phyloP scores from a whole-genome alignment of 92 coral and sea anemone species.

The Pocillopora grandis region DNA sequence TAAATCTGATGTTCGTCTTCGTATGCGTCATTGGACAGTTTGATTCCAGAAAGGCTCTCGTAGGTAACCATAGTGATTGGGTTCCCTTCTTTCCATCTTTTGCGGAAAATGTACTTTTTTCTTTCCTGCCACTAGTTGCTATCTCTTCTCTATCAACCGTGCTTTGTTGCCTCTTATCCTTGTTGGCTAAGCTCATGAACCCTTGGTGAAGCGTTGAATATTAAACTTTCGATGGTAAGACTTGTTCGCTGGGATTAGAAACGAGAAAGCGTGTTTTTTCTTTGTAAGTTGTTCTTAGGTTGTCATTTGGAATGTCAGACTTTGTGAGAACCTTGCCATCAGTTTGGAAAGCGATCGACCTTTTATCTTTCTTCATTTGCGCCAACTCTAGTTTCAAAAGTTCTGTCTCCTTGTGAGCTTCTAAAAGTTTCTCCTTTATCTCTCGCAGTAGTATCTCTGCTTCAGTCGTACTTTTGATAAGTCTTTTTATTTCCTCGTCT shows the following conservation, averaged over 20 bases:
- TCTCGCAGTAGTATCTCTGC: no score
- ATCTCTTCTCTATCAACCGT: not conserved
- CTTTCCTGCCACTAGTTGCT: not conserved
- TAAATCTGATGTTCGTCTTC: no score
- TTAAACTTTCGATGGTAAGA: not conserved
- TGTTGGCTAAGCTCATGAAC: not conserved
- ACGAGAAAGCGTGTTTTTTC: not conserved
- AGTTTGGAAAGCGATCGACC: not conserved
- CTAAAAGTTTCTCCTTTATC: no score
- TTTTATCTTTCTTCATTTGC: not conserved
- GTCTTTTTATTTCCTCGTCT: slow-evolving; percentile 18
- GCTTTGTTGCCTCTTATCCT: not conserved
- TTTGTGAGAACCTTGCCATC: not conserved
- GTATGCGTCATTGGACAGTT: no score
- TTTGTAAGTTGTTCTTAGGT: not conserved
- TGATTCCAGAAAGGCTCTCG: not conserved
- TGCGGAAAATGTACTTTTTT: not conserved
- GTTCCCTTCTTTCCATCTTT: not conserved
- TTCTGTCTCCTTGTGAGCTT: no score
- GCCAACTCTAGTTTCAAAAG: not conserved
- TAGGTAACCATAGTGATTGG: not conserved
- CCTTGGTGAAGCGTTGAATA: not conserved
- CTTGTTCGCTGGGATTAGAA: not conserved
- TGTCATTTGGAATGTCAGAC: not conserved
- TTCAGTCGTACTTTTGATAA: not conserved